Conservation (phyloP, 2,888 invertebrate genomes). For the Pimpla rufipes region DNA sequence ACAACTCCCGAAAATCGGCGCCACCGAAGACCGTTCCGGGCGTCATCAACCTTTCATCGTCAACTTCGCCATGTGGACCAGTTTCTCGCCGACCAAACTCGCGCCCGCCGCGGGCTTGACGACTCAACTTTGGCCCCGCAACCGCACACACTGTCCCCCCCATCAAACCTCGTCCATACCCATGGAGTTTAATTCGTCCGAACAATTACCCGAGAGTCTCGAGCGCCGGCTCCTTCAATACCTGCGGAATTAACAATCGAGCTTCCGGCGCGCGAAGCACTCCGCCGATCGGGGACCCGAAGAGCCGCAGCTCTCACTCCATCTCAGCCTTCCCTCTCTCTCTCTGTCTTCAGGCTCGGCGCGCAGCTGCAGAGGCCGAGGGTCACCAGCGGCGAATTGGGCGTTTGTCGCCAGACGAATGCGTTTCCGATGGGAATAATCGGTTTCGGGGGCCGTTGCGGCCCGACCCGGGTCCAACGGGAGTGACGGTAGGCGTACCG, state of each 20-base stretch:
- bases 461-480: slow-evolving; percentile 33
- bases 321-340: no score
- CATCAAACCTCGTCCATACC: slow-evolving; percentile 43
- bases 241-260: slow-evolving; percentile 57
- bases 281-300: slow-evolving; percentile 54
- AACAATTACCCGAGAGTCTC: slow-evolving; percentile 65
- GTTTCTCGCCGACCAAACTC: no score
- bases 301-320: slow-evolving; percentile 48
- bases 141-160: slow-evolving; percentile 3
- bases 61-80: no score
- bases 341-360: not conserved
- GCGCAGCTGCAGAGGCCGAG: no score
- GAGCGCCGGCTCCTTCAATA: slow-evolving; percentile 62
- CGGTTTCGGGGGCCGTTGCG: slow-evolving; percentile 41
- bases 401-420: slow-evolving; percentile 69
- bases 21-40: no score
- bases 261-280: slow-evolving; percentile 61
- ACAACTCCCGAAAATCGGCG: no score
- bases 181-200: slow-evolving; percentile 55
- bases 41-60: no score
- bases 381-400: slow-evolving; percentile 58
- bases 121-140: slow-evolving; percentile 14
- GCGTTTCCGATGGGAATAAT: slow-evolving; percentile 68
- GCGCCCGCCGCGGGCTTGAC: slow-evolving; percentile 12
- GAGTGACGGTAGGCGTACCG: not conserved